Conservation (phyloP, 2,113 vertebrate genomes). For the Limnothrissa miodon region DNA sequence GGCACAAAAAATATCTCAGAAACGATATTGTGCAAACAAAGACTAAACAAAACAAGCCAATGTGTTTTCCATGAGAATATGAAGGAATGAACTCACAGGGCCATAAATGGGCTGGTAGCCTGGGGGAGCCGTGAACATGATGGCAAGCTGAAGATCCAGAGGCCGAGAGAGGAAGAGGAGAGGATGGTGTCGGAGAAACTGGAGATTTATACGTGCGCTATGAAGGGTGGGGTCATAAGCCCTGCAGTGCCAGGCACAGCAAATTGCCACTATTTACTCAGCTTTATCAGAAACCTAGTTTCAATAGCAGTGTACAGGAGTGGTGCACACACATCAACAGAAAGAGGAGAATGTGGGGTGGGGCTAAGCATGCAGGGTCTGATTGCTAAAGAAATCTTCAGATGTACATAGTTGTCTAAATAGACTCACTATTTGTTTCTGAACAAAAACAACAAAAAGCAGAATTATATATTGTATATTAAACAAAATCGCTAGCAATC, state of each 20-base stretch:
- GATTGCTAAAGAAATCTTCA: background rate
- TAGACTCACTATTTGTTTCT: background rate
- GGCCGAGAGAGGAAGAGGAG: background rate
- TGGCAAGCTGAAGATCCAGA: constrained; percentile 36
- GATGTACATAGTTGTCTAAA: background rate
- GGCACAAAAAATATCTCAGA: background rate
- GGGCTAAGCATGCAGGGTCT: background rate
- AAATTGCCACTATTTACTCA: constrained; percentile 15
- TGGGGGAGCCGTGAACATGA: constrained; percentile 70
- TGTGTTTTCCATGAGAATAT: background rate
- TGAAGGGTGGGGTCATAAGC: constrained; percentile 10
- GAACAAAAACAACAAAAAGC: background rate
- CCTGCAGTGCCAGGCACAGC: background rate
- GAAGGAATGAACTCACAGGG: constrained; percentile 72
- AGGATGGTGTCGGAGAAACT: background rate
- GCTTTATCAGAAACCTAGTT: constrained; percentile 28
- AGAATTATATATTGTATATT: background rate
- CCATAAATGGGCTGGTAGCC: constrained; percentile 78
- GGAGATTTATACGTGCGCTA: constrained; percentile 1
- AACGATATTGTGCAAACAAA: background rate
- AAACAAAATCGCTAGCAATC: background rate
- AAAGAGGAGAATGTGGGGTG: constrained; percentile 1
- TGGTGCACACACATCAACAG: constrained; percentile 4
- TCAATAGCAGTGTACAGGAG: background rate
- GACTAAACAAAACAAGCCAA: background rate